Evolutionary conservation across 2,797 vertebrate genomes (phyloP).

Genomic region (Tapirus indicus): DNA sequence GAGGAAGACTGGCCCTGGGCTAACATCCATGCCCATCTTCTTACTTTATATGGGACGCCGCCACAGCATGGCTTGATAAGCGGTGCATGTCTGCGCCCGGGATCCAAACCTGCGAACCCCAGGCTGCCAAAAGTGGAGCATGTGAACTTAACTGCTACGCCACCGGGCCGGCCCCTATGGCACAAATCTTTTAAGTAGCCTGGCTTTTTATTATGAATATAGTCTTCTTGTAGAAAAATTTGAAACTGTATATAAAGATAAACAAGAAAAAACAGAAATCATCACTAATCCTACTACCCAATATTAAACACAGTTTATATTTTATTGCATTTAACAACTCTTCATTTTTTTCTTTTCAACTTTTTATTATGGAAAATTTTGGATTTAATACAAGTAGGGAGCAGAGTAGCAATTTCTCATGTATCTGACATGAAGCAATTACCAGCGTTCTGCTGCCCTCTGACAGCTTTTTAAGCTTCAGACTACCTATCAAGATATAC

Average conservation of each 20-base stretch:
- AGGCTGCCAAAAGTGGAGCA: no score
- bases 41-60: no score
- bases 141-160: no score
- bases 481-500: rapidly evolving
- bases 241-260: neutral
- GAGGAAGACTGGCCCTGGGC: no score
- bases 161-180: no score
- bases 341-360: neutral
- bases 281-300: neutral
- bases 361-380: neutral
- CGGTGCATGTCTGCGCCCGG: no score
- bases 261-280: neutral
- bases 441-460: no score
- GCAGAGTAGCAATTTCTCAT: rapidly evolving
- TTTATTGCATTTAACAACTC: neutral
- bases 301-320: neutral
- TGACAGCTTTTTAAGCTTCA: neutral
- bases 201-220: neutral
- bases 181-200: neutral
- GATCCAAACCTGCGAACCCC: no score
- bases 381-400: neutral
- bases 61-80: no score
- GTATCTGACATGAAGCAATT: rapidly evolving
- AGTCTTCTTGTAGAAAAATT: neutral
- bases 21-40: no score